Base-by-base conservation (phyloP, 2,888 invertebrate genomes). In the Heliconius erato region DNA sequence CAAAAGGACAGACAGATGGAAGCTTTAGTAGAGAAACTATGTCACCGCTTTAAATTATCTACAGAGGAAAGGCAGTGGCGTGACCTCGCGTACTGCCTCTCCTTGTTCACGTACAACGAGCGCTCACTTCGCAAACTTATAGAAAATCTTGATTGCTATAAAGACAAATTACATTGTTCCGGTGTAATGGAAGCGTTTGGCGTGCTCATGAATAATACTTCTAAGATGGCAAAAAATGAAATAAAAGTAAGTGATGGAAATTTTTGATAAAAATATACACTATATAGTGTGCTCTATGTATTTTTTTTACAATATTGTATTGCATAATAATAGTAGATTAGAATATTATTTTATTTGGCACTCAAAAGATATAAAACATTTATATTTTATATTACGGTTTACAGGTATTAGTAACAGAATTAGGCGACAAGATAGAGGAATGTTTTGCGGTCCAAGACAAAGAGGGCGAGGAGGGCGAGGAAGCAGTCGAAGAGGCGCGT, bases 1-100 rank as follows among this genome's bases (percentile, higher is more conserved):
- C 98, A 98, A 90, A 99, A 99, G 91, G 98, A 99, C 90, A 97
- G 98, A 40, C 98, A 99, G 91, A 97, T 98, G 91, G 99, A 99
- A 91, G 97, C 98, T 65, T 95, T 99, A 77, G 98, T 99, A 19
- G 99, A 99, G 89, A 98, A 99, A 91, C 95, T 99, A 44, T 99
- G 99, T 89, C 97, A 97, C 81, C 97, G 99, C 80, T 98, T 99
- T 90, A 97, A 97, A 86, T 94, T 98, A 6, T 97, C 98, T 0
- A 96, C 97, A 0, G 97, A 97, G 23, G 98, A 98, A 88, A 96
- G 98, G 0, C 98, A 98, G 87, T 98, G 98, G 97, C 97, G 98
- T 35, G 98, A 99, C 91, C 96, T 99, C 77, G 97, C 99, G 0
- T 99, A 97, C 92, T 99, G 99, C 89, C 96, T 99, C 12, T 97